Base-by-base conservation (phyloP, 2,797 vertebrate species). In the Sorex maritimensis region DNA sequence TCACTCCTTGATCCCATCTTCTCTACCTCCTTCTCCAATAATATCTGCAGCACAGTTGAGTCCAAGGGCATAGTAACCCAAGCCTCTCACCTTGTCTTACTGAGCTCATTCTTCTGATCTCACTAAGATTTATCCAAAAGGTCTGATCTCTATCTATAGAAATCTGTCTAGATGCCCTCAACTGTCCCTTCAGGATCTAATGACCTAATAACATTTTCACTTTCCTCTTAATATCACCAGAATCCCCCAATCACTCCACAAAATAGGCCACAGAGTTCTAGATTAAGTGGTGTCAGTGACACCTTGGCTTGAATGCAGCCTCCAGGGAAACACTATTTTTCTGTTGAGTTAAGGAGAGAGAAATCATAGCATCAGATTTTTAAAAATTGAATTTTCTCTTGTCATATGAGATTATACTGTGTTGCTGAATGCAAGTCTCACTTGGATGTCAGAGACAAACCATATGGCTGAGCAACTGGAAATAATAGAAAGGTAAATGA, bases 401-500 rank as follows among this genome's bases (percentile, higher is more conserved):
- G 23, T 65, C 34, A 71, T 77, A 78, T 55, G 88, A 9, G 55
- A 44, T 44, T 44, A 44, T 44, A 44, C 41, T 44, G 69, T 58
- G 26, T 23, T 72, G 72, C 71, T 46, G 17, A 61, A 41, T 72
- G 52, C 24, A 21, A 75, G 63, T 77, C 91, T 78, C 46, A 80
- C 12, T 73, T 61, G 71, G 38, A 90, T 74, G 30, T 44, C 34
- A 30, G 17, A 44, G 5, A 44, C 41, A 44, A 44, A 44, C 41
- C 41, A 44, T 44, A 44, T 44, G 41, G 41, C 41, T 44, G 41
- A 5, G 3, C 46, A 46, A 78, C 84, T 61, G 19, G 38, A 55
- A 79, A 12, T 95, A 63, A 82, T 46, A 91, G 83, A n/a, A 44
- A 44, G 52, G 86, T 46, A 94, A 96, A 93, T 68, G 28, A 77